These are phyloP conservation scores for Caerostris extrusa DNA, from an alignment of 1,140 invertebrate species.

Conservation along the genomic window DNA sequence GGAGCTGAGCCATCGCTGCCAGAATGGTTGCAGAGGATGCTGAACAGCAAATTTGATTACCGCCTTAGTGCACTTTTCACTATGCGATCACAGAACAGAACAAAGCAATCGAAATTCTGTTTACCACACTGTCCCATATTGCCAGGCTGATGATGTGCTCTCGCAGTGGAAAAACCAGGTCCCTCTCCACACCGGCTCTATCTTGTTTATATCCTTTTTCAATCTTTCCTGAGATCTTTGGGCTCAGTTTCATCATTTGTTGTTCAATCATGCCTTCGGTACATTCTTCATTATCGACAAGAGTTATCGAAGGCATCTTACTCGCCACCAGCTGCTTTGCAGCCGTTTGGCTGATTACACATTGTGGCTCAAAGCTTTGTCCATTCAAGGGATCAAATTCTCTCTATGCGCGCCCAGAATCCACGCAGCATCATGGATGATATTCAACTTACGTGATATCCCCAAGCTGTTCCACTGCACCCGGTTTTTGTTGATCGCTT, in stretches of 20 bases:
- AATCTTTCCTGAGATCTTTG: not conserved
- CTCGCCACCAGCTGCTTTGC: not conserved
- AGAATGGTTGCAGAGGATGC: no score
- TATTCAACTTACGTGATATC: not conserved
- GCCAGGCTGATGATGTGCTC: not conserved
- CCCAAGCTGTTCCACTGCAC: not conserved
- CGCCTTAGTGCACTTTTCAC: no score
- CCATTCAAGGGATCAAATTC: not conserved
- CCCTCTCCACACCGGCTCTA: not conserved
- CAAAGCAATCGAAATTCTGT: no score
- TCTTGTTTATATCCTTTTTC: slow-evolving; percentile 21
- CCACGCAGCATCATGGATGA: not conserved
- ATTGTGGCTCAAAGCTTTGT: not conserved
- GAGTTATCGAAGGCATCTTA: no score
- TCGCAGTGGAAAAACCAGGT: not conserved
- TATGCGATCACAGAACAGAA: no score
- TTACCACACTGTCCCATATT: no score
- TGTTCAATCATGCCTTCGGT: not conserved
- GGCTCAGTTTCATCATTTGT: not conserved
- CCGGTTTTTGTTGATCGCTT: not conserved
- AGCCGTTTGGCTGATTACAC: not conserved
- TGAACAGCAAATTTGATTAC: no score
- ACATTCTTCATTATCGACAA: not conserved
- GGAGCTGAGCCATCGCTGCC: no score
- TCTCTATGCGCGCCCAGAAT: not conserved